Base-by-base conservation (phyloP, 2,113 vertebrate species). In the Dascyllus trimaculatus region DNA sequence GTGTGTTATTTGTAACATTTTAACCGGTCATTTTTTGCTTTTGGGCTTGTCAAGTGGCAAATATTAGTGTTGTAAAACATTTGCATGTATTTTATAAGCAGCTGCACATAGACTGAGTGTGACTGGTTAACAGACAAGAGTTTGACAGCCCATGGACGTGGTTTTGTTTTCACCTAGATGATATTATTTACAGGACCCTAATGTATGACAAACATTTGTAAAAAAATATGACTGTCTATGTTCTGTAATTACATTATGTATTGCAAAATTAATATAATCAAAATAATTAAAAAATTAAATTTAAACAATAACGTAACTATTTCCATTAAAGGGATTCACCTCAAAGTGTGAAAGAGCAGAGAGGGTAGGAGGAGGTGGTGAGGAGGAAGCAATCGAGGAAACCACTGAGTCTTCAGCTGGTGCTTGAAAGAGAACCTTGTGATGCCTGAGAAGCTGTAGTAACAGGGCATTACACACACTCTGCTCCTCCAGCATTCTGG, bases 401-500 rank as follows among this genome's bases (percentile, higher is more conserved):
- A 29, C 21, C n/a, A 2, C 22, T 18, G 22, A 62, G 25, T 71
- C 45, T 61, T 78, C 1, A 0, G 38, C 15, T 45, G 52, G 24
- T 19, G 19, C 5, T n/a, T 76, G 75, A 54, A 89, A 48, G 19
- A 92, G 71, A 67, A 59, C 54, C 1, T 24, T 49, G 6, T 85
- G 86, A 63, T 88, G 74, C 54, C 53, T 78, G 38, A 94, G 83
- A 19, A 94, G 86, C 71, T 89, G 80, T 19, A 91, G 77, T 62
- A 93, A 60, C 32, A 94, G 49, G 46, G 11, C n/a, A 4, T 94
- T 94, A 48, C 85, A 91, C 67, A 90, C 54, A 40, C 59, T 86
- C 85, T 94, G 91, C 38, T 92, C 93, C 25, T 91, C 86, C 54
- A 94, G 75, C 86, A 93, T 92, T 56, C 64, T 75, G 67, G 90